Conservation (phyloP, 2,888 invertebrate genomes). For the Lydus trimaculatus region DNA sequence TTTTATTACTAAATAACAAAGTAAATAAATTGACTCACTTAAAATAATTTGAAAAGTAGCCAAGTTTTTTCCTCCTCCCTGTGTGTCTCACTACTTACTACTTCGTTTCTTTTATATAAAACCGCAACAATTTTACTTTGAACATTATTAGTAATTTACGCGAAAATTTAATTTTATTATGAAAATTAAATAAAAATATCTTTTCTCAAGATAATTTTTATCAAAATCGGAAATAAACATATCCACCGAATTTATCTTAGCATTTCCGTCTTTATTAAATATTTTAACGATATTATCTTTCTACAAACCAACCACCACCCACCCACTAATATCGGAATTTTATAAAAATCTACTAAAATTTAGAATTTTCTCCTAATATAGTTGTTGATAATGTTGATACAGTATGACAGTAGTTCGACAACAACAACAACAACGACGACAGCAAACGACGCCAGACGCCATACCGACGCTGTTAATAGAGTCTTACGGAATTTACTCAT, state of each 20-base stretch:
- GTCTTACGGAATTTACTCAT: neutral
- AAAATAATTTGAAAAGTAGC: constrained; percentile 1
- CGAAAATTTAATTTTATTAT: too few species aligned
- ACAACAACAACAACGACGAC: neutral
- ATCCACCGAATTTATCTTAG: neutral
- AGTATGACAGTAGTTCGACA: neutral
- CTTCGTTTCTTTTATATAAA: neutral
- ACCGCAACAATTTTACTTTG: neutral
- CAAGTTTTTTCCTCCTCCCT: neutral
- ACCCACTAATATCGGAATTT: neutral
- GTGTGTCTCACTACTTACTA: too few species aligned
- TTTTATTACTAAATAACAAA: neutral
- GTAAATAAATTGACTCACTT: neutral
- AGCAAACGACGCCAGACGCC: neutral
- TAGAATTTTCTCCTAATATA: neutral
- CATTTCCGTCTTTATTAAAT: neutral
- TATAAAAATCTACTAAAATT: neutral
- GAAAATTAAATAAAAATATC: neutral
- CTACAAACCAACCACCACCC: neutral
- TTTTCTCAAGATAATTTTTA: neutral
- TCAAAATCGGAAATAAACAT: constrained; percentile 4
- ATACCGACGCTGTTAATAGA: neutral
- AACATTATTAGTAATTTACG: too few species aligned
- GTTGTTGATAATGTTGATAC: neutral
- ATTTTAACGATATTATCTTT: neutral